Evolutionary conservation across 2,888 invertebrate species (phyloP), one percentile per base, ranked within the genome.

Genomic region (Ornithoptera alexandrae): DNA sequence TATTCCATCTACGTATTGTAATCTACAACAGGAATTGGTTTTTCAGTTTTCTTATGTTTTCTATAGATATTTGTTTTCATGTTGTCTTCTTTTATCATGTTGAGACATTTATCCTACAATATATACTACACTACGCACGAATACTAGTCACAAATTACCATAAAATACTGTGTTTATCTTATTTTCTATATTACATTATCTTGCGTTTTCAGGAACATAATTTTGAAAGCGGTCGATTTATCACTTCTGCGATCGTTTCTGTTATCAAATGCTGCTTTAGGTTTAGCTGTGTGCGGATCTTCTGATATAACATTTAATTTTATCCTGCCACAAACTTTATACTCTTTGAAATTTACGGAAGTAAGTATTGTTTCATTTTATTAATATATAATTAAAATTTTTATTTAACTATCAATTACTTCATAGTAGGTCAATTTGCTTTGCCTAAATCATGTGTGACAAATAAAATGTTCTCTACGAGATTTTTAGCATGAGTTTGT

Each of bases 201-300:
- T 12, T 20, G 30, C 42, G 18, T 50, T 82, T 84, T 57, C 76
- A 86, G 86, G 56, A 77, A 74, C 61, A 68, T 78, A 4, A 20
- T 82, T 0, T 72, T 78, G 18, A 58, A 70, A 0, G 86, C 93
- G 15, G 79, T 94, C 17, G 95, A 95, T 75, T 77, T 94, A 56
- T 83, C 88, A 0, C 82, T 95, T 8, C 83, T 94, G n/a, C 94
- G 93, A 77, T 87, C 93, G n/a, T 80, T 90, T 85, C 4, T 89
- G 80, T 65, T 94, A 85, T 83, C 92, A 0, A 95, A 95, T 76
- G 94, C 95, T 22, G 93, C 94, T 30, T 77, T 95, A 22, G 95
- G 95, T 2, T 80, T 93, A 22, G 88, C 94, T 0, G 79, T 95
- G 6, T 84, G 90, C 20, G 78, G 87, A 17, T 93, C 93, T 62